Percentiles rank a stretch among this genome's conserved stretches.
These are phyloP conservation scores for Oreochromis niloticus DNA, from an alignment of 2,113 vertebrate genomes.

Conservation along the genomic window DNA sequence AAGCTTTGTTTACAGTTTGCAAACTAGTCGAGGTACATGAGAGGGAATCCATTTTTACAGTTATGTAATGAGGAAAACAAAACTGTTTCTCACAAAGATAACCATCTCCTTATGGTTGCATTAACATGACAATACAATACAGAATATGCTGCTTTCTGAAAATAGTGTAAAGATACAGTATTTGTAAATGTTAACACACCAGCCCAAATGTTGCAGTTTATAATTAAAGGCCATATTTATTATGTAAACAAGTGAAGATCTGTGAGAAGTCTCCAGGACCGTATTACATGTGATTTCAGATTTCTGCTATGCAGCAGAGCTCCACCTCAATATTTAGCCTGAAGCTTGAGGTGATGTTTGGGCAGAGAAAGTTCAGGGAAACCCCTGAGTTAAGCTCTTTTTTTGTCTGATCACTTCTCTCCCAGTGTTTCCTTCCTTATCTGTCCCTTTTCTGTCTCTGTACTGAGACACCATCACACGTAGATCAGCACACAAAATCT, in stretches of 20 bases:
- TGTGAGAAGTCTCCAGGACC: neutral
- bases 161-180: neutral
- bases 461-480: neutral
- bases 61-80: rapidly evolving
- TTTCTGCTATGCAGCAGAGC: neutral
- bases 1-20: neutral
- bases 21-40: neutral
- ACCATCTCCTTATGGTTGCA: neutral
- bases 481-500: neutral
- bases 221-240: neutral
- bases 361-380: neutral
- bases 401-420: neutral
- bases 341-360: neutral
- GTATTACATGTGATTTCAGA: neutral
- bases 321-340: neutral
- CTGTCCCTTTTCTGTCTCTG: neutral
- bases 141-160: neutral
- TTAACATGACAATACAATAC: neutral
- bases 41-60: neutral
- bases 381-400: neutral
- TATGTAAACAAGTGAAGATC: neutral
- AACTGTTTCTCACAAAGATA: neutral
- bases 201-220: neutral
- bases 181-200: neutral
- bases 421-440: neutral